Base-by-base conservation (phyloP, 2,797 vertebrate species). In the Arnoldichthys spilopterus region DNA sequence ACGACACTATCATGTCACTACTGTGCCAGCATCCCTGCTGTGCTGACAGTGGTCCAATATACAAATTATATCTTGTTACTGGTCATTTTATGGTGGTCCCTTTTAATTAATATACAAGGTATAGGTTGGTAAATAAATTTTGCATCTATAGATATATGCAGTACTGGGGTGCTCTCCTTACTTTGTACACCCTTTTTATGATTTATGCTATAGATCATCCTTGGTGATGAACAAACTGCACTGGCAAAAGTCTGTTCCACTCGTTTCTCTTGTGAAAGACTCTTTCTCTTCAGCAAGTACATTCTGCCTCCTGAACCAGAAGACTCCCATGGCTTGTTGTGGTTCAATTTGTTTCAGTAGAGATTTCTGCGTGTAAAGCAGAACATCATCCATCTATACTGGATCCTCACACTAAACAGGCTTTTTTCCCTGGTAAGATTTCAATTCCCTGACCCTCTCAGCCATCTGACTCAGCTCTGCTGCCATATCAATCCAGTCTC, bases 231-330 rank as follows among this genome's bases (percentile, higher is more conserved):
- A 45, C 3, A 45, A 12, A 45, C 26, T 45, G n/a, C 18, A 67
- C 22, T 9, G 40, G 40, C 1, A 3, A 22, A 64, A 64, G 62
- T 43, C 63, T 66, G 16, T 34, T 54, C 30, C 1, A 9, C 22
- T 54, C 37, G 68, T 32, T 54, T 71, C 68, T 49, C 30, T 56
- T 3, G 18, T 56, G 68, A 71, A 80, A 32, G 77, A 79, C 32
- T 69, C 9, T 67, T 47, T 78, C 56, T 73, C 81, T 80, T 74
- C 71, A 78, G 68, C 34, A 13, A 68, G 40, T 66, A 53, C 68
- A 75, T 72, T 81, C 13, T 63, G 34, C 1, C 0, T 53, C 54
- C 64, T 12, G 1, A 53, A 70, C 28, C 40, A 32, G 69, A 72
- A 72, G 30, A 72, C 37, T 56, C 69, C 37, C n/a, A 37, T n/a